phyloP scores from a whole-genome alignment of 2,888 invertebrate species.

The Nycteola revayana region DNA sequence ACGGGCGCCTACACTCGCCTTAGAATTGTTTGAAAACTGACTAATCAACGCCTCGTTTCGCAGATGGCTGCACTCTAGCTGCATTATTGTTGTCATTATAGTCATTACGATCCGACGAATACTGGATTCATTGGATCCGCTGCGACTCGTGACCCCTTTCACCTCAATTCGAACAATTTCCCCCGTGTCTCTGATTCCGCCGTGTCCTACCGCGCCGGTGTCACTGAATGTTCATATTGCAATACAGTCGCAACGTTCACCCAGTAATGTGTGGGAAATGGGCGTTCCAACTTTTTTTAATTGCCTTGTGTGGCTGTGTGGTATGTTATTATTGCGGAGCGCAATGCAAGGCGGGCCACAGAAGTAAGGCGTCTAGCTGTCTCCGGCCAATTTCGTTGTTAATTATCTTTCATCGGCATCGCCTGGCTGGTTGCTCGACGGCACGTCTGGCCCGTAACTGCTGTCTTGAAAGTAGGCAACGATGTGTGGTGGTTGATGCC shows the following conservation, averaged over 20 bases:
- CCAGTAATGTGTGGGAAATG: constrained; percentile 70
- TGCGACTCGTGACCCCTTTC: constrained; percentile 52
- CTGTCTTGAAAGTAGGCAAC: constrained; percentile 60
- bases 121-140: constrained; percentile 50
- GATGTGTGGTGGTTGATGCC: constrained; percentile 45
- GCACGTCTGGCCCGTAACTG: constrained; percentile 64
- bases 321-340: constrained; percentile 69
- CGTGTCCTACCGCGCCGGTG: constrained; percentile 38
- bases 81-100: constrained; percentile 53
- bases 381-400: constrained; percentile 72
- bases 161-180: constrained; percentile 58
- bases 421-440: constrained; percentile 53
- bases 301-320: constrained; percentile 57
- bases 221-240: constrained; percentile 27
- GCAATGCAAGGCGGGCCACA: constrained; percentile 61
- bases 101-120: constrained; percentile 49
- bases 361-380: constrained; percentile 78
- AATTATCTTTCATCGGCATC: constrained; percentile 67
- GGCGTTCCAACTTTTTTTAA: constrained; percentile 65
- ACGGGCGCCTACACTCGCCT: constrained; percentile 41
- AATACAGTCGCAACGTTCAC: constrained; percentile 53
- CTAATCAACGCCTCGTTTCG: constrained; percentile 39
- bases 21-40: constrained; percentile 47
- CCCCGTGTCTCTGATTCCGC: constrained; percentile 39
- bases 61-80: constrained; percentile 44